These are phyloP conservation scores for Prietella phreatophila DNA, from an alignment of 2,113 vertebrate genomes.

Conservation along the genomic window DNA sequence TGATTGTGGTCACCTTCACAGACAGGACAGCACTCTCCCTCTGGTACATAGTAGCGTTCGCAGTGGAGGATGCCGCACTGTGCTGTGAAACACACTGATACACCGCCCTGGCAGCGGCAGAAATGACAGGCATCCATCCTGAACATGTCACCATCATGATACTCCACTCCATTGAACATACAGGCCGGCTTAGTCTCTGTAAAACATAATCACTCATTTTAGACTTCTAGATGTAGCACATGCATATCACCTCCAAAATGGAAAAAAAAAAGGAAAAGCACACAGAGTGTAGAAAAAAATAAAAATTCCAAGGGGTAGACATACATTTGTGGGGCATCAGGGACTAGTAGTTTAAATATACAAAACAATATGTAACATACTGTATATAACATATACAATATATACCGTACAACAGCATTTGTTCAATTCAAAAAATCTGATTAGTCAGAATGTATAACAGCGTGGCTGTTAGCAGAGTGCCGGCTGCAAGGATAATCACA, in stretches of 20 bases:
- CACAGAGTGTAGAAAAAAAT: neutral
- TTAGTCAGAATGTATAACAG: neutral
- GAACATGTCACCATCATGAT: slow-evolving; percentile 84
- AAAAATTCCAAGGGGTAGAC: neutral
- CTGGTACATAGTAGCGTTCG: slow-evolving; percentile 82
- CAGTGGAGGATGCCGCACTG: slow-evolving; percentile 85
- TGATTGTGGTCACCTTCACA: slow-evolving; percentile 78
- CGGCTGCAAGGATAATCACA: neutral
- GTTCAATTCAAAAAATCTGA: neutral
- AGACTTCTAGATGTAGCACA: neutral
- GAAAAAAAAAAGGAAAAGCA: neutral
- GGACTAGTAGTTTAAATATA: neutral
- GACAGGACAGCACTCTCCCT: slow-evolving; percentile 87
- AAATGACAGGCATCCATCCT: slow-evolving; percentile 87
- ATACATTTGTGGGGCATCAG: neutral
- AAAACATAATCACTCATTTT: slow-evolving; percentile 44
- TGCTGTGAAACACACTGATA: slow-evolving; percentile 84
- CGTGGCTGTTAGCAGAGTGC: neutral
- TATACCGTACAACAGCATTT: neutral
- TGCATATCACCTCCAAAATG: neutral
- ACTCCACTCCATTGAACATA: slow-evolving; percentile 81
- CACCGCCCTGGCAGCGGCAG: slow-evolving; percentile 85
- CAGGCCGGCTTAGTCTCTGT: slow-evolving; percentile 85
- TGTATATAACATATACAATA: neutral
- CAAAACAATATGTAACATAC: neutral